Evolutionary conservation across 2,797 vertebrate species (phyloP), one percentile per base, ranked within the genome.

Genomic region (Centropyge bicolor): DNA sequence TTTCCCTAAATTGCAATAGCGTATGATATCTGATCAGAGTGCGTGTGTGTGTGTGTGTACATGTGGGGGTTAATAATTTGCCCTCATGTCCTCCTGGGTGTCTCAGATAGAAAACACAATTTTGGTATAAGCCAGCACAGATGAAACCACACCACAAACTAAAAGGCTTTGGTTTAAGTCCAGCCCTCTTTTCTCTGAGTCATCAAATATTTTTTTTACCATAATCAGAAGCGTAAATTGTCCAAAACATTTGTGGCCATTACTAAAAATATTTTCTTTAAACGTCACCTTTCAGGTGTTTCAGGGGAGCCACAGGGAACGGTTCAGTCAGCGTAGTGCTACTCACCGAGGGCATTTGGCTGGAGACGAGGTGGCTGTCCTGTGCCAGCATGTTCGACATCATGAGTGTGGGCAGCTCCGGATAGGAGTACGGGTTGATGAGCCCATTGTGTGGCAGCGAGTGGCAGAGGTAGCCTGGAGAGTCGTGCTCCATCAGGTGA

Each of bases 341-440:
- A 97, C 98, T 99, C 93, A 99, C 98, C 86, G 97, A 97, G 91
- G 97, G 98, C 91, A 99, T 97, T 89, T 99, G 98, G 91, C 97
- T 96, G 77, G 98, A 97, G 48, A 99, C 97, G 61, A 99, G 97
- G 89, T 99, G 98, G 72, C 97, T 93, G 16, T 99, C 98, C 95
- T 99, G 98, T 35, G 97, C 96, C 91, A 99, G 86, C 98, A 99
- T 99, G 95, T 99, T 99, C 88, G 98, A 98, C 91, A 99, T 98
- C 98, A 99, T 99, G 91, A 99, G 97, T 83, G 98, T 97, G 0
- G 98, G 98, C 92, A 99, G 97, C 94, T 99, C 98, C 68, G 98
- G 96, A 94, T 99, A 99, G 70, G 97, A 96, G 70, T 99, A 99
- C 0, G 97, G 96, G 81, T 98, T 99, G 93, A 99, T 96, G 95